These are phyloP conservation scores for Lynx canadensis DNA, from an alignment of 2,113 vertebrate genomes.

Conservation along the genomic window DNA sequence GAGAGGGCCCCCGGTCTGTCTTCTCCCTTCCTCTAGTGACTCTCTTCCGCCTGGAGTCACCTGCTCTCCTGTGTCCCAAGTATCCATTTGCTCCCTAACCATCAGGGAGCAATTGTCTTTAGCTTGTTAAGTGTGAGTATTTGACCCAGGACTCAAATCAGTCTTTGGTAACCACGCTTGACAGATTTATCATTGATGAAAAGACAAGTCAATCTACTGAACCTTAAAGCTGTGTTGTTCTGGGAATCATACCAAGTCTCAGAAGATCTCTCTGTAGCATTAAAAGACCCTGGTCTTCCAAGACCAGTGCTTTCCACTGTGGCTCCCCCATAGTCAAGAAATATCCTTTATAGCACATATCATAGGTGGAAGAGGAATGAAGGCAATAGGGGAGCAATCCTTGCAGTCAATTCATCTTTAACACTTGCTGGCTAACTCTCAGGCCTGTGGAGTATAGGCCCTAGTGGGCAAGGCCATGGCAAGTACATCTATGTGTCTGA, in stretches of 20 bases:
- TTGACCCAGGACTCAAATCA: neutral
- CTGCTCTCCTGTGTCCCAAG: neutral
- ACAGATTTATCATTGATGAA: neutral
- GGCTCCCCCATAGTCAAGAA: neutral
- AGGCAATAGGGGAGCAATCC: neutral
- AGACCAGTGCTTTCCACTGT: neutral
- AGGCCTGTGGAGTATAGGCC: neutral
- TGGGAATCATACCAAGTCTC: neutral
- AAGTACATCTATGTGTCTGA: neutral
- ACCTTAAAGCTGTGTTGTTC: neutral
- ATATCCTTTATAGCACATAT: neutral
- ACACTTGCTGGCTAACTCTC: neutral
- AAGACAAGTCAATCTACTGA: neutral
- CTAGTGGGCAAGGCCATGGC: neutral
- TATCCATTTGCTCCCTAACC: neutral
- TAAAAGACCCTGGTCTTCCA: slow-evolving; percentile 3
- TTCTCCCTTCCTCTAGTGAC: too few species aligned
- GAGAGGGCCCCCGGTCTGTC: neutral
- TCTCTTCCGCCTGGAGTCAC: neutral
- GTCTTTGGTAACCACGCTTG: slow-evolving; percentile 15
- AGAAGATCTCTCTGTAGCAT: neutral
- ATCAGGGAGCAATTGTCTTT: neutral
- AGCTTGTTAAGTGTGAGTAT: neutral
- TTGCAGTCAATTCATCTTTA: neutral
- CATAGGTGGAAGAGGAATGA: neutral